Evolutionary conservation across 2,888 invertebrate genomes (phyloP), one percentile per base, ranked within the genome.

Genomic region (Chrysolina americana): DNA sequence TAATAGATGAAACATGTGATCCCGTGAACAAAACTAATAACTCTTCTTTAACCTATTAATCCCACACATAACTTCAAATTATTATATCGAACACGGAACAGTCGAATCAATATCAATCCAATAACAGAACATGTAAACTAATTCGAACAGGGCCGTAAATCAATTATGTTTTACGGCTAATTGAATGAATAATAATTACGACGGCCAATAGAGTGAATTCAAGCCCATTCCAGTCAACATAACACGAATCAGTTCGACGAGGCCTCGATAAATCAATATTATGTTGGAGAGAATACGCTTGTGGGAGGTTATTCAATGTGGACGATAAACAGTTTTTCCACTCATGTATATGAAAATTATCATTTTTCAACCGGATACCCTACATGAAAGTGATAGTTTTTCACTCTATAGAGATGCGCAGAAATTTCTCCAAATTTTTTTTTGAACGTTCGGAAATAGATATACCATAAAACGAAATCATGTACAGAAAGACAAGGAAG

Each of bases 1-100:
- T 63, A 74, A 74, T 70, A 63, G 47, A 70, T 13, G 65, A 70
- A 66, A 19, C 59, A 70, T 65, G 28, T 65, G 66, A 36, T 44
- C 41, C 62, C 74, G 70, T 74, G 70, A 47, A 28, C 50, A 23
- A 62, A 36, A 50, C 50, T 41, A 53, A 68, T 74, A 74, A 74
- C 17, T 74, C 70, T 74, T 74, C 65, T 63, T 75, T 75, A 70
- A 75, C 75, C 72, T 69, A 75, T 75, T 75, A 69, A 75, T 71
- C 71, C 66, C 66, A 50, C 63, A 66, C 72, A 75, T 75, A 73
- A 75, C 68, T 75, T 56, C 74, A 68, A 74, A 74, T 74, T 70
- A 74, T 68, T 70, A 70, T 73, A 73, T 70, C 65, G 68, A 68
- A 73, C 64, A 65, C 65, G 65, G 36, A 70, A 44, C 69, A 73